These are phyloP conservation scores for Drosophila ohnishii DNA, from an alignment of 1,140 invertebrate genomes.

Conservation along the genomic window DNA sequence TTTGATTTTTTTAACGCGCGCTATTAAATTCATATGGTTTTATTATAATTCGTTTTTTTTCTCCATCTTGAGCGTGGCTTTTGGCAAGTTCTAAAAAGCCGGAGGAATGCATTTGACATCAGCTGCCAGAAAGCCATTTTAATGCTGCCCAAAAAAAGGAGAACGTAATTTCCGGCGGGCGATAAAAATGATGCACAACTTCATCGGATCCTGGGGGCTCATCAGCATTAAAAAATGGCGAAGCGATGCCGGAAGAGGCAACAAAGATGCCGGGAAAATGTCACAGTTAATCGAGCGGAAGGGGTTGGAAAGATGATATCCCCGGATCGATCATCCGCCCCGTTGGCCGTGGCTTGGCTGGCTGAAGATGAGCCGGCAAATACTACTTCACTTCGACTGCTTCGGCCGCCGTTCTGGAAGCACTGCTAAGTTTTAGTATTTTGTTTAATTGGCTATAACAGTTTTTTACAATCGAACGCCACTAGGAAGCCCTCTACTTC, in stretches of 20 bases:
- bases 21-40: conserved; percentile 66
- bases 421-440: conserved; percentile 66
- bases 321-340: conserved; percentile 44
- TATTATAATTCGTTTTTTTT: conserved; percentile 66
- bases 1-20: conserved; percentile 45
- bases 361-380: conserved; percentile 10
- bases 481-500: conserved; percentile 5
- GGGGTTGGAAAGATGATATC: conserved; percentile 8
- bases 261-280: conserved; percentile 55
- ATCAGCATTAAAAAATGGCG: conserved; percentile 72
- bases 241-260: conserved; percentile 33
- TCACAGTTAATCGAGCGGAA: conserved; percentile 43
- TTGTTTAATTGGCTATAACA: conserved; percentile 80
- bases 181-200: conserved; percentile 76
- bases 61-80: conserved; percentile 24
- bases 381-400: conserved; percentile 8
- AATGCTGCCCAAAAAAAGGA: conserved; percentile 66
- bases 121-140: conserved; percentile 67
- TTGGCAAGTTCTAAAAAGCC: conserved; percentile 49
- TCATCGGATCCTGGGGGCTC: conserved; percentile 56
- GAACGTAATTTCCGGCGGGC: conserved; percentile 73
- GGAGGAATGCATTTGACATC: conserved; percentile 69
- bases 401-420: conserved; percentile 33
- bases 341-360: conserved; percentile 18
- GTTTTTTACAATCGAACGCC: conserved; percentile 69